Evolutionary conservation across 2,113 vertebrate species (phyloP), one percentile per base, ranked within the genome.

Genomic region (Xerus inauris): DNA sequence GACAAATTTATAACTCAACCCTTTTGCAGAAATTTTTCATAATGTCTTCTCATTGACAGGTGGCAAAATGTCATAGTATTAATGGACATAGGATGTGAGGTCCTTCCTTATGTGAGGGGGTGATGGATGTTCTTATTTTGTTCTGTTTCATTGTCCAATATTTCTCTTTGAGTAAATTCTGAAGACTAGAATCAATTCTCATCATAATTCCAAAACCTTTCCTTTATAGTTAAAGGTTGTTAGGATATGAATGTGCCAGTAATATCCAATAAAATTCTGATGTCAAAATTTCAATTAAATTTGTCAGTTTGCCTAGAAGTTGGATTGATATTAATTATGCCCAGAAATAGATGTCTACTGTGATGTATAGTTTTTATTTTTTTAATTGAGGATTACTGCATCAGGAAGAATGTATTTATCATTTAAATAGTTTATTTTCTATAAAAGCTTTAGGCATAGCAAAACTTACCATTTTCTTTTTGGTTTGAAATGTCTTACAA

Each of bases 151-250:
- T 94, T 97, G 92, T 95, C 98, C 59, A 83, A 47, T 67, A 59
- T 97, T 87, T 96, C 92, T 97, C 59, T 97, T 96, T 98, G 89
- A 98, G 94, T 85, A 97, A 98, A 97, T 98, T 90, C 57, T 84
- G 69, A 97, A 97, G 72, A 96, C 75, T 20, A 16, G 96, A 98
- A 98, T 98, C 98, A 98, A 98, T 98, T 97, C 59, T 88, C 81
- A 94, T 96, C 54, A 47, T 97, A 97, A 97, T 98, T 98, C 17
- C 77, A 97, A 73, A 97, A 94, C 42, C n/a, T 95, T 49, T 97
- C 19, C 62, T 83, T 95, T 93, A 89, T 42, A 86, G 19, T 94
- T 94, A 95, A 98, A 98, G 91, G 91, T 97, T 95, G 73, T 97
- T 98, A 97, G 38, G n/a, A 84, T 92, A 96, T 84, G 64, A 98